Percentiles rank a stretch among this genome's conserved stretches.
These are phyloP conservation scores for Tenodera sinensis DNA, from an alignment of 2,888 invertebrate species.

Conservation along the genomic window DNA sequence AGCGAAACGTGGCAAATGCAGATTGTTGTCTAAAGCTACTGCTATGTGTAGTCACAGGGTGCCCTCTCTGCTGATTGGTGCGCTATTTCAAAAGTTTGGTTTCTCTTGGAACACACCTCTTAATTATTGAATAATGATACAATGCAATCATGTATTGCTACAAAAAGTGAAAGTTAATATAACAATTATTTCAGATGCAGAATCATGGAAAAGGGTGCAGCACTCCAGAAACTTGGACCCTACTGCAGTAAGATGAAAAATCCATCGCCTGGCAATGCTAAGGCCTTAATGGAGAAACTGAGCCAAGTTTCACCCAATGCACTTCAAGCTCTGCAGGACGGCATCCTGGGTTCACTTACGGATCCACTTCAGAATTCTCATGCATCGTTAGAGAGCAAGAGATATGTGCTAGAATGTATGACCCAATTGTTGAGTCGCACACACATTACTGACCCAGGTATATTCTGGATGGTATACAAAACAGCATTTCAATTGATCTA, in stretches of 20 bases:
- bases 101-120: too few species aligned
- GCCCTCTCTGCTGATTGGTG: too few species aligned
- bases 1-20: too few species aligned
- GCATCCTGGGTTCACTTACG: conserved; percentile 52
- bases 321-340: conserved; percentile 52
- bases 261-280: conserved; percentile 47
- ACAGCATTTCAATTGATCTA: conserved; percentile 55
- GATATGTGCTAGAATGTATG: conserved; percentile 51
- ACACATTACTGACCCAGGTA: conserved; percentile 48
- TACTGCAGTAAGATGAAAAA: conserved; percentile 51
- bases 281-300: conserved; percentile 42
- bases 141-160: too few species aligned
- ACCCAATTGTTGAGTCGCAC: conserved; percentile 49
- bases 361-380: conserved; percentile 40
- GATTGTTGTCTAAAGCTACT: too few species aligned
- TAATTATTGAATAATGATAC: too few species aligned
- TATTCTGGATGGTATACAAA: conserved; percentile 55
- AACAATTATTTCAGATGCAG: background rate
- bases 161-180: too few species aligned
- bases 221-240: conserved; percentile 48
- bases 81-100: too few species aligned
- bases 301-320: conserved; percentile 45
- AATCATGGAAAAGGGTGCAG: conserved; percentile 7
- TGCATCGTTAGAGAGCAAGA: conserved; percentile 47
- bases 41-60: too few species aligned